Conservation (phyloP, 1,140 invertebrate species). For the Drosophila suzukii region DNA sequence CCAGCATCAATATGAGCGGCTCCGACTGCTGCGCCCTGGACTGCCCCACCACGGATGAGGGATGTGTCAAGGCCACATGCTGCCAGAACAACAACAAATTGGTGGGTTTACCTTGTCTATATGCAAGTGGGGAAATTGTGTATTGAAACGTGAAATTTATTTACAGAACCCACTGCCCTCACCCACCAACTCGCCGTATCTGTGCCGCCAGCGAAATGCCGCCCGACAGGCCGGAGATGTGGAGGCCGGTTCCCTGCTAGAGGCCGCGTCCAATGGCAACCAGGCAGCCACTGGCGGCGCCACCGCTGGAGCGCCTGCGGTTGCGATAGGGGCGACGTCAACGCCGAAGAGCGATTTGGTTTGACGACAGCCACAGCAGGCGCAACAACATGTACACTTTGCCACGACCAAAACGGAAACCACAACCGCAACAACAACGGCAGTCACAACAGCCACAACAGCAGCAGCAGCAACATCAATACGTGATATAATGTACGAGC, state of each 20-base stretch:
- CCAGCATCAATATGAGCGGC: conserved; percentile 83
- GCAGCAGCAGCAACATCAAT: conserved; percentile 44
- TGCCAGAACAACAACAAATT: conserved; percentile 86
- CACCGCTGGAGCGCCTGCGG: conserved; percentile 9
- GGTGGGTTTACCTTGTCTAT: conserved; percentile 22
- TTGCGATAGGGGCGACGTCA: conserved; percentile 40
- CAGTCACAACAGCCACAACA: conserved; percentile 23
- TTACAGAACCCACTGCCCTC: conserved; percentile 89
- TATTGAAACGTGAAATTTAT: not conserved
- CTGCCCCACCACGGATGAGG: conserved; percentile 93
- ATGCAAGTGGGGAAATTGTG: not conserved
- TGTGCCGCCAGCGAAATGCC: conserved; percentile 90
- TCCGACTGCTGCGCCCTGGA: conserved; percentile 92
- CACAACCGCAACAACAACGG: conserved; percentile 35
- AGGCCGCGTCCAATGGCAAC: conserved; percentile 41
- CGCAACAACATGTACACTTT: conserved; percentile 65
- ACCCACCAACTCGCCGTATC: conserved; percentile 90
- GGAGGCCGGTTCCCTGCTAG: conserved; percentile 79
- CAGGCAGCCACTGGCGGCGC: conserved; percentile 25
- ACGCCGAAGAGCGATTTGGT: conserved; percentile 72
- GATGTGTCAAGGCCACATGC: conserved; percentile 93
- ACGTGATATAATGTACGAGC: conserved; percentile 75
- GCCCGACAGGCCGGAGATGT: conserved; percentile 83
- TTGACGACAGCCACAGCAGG: conserved; percentile 71
- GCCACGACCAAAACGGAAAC: conserved; percentile 49